A percentile compares a stretch with the other conserved stretches of the same genome.
phyloP scores from a whole-genome alignment of 2,113 vertebrate species.

The Anarrhichthys ocellatus region DNA sequence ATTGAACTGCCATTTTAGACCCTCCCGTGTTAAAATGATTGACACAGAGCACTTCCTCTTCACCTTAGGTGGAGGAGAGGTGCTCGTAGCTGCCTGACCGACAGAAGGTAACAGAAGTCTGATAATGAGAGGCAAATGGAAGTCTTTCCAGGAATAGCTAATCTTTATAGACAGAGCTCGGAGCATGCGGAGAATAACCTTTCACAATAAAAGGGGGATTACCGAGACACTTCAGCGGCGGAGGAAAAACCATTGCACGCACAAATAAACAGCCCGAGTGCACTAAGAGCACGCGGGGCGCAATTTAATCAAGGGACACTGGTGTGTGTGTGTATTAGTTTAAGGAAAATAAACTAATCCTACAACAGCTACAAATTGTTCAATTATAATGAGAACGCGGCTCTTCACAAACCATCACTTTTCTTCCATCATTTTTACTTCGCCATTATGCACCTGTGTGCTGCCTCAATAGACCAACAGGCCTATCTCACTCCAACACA shows the following conservation, averaged over 20 bases:
- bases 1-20: constrained; percentile 62
- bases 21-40: constrained; percentile 66
- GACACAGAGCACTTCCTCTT: constrained; percentile 63
- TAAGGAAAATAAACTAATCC: constrained; percentile 74
- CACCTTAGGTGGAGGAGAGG: constrained; percentile 58
- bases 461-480: constrained; percentile 54
- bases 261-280: constrained; percentile 81
- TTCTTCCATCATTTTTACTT: constrained; percentile 55
- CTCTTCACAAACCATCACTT: constrained; percentile 69
- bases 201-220: constrained; percentile 84
- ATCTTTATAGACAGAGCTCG: constrained; percentile 78
- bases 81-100: constrained; percentile 39
- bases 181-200: constrained; percentile 78
- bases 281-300: constrained; percentile 56
- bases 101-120: constrained; percentile 66
- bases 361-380: constrained; percentile 74
- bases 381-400: constrained; percentile 77
- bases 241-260: constrained; percentile 71
- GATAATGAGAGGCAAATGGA: constrained; percentile 82
- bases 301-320: constrained; percentile 78
- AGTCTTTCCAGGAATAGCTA: constrained; percentile 78
- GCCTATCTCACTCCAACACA: constrained; percentile 72
- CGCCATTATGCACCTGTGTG: constrained; percentile 70
- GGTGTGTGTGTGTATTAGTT: constrained; percentile 66
- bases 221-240: constrained; percentile 75